Base-by-base conservation (phyloP, 2,888 invertebrate species). In the Halictus quadricinctus region DNA sequence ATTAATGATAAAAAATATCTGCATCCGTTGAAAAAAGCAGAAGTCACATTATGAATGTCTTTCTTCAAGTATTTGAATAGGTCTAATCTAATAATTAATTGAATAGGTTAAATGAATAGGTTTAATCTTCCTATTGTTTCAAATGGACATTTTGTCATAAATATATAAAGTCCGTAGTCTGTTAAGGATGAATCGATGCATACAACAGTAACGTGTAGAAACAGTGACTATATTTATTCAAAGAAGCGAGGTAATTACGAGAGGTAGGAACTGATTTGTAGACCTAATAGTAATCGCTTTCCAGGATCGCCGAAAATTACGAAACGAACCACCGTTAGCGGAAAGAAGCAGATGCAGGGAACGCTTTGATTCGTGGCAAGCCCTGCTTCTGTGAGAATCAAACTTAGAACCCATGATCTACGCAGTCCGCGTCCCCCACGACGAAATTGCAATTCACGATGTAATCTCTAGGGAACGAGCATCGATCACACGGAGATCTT, bases 381-480 rank as follows among this genome's bases (percentile, higher is more conserved):
- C 83, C 74, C 78, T 76, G 84, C 72, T 86, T 80, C 85, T 85
- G 88, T 88, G 89, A 86, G 89, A 89, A 90, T 90, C 80, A 78
- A 78, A 87, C 77, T 46, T 58, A 64, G 77, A 73, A 80, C 75
- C 54, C 54, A 80, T 83, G 64, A 82, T 82, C 79, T 75, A 84
- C 84, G 75, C 85, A 69, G 69, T 66, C 72, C 66, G 73, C 82
- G 79, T 85, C 73, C 76, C 86, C 81, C 82, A 85, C 87, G 80
- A 88, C 88, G 90, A 92, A 93, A 92, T 88, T 91, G 93, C 93
- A 93, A 93, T 93, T 93, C 93, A 93, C 89, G 88, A 89, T 90
- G 92, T 91, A 93, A 93, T 93, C 94, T 93, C 93, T 74, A 83
- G 93, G 93, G 94, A 93, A 88, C 88, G 91, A 85, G 91, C 93